A percentile compares a stretch with the other conserved stretches of the same genome.
Conservation (phyloP, 37 sponge, comb jelly and placozoan species). For the Agelas oroides region DNA sequence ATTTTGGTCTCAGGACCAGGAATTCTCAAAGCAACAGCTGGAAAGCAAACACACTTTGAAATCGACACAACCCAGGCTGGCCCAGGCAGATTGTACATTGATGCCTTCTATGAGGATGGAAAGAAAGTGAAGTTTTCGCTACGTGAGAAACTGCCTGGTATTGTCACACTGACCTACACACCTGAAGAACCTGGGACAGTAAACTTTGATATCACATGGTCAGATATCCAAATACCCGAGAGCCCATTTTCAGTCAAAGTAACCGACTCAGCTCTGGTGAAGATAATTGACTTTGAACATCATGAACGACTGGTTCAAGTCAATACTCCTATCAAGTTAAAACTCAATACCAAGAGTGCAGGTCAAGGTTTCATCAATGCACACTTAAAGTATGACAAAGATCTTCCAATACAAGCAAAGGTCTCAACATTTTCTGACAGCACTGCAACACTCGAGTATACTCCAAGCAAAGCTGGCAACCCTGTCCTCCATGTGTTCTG, state of each 20-base stretch:
- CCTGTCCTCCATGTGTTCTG: constrained; percentile 47
- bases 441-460: constrained; percentile 45
- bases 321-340: constrained; percentile 40
- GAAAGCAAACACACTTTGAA: constrained; percentile 54
- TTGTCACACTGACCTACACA: constrained; percentile 53
- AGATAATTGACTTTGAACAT: constrained; percentile 51
- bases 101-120: constrained; percentile 52
- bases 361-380: constrained; percentile 43
- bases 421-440: constrained; percentile 18
- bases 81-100: constrained; percentile 65
- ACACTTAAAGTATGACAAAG: constrained; percentile 39
- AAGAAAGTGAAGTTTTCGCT: constrained; percentile 29
- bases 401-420: constrained; percentile 14
- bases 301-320: constrained; percentile 27
- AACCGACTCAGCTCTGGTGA: constrained; percentile 42
- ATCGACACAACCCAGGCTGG: constrained; percentile 79
- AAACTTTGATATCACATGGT: constrained; percentile 65
- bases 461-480: constrained; percentile 50
- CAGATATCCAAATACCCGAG: constrained; percentile 60
- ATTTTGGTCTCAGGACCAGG: constrained; percentile 69
- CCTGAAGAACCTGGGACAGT: constrained; percentile 38
- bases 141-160: constrained; percentile 8
- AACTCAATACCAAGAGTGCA: constrained; percentile 44
- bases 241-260: constrained; percentile 73
- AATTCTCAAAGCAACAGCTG: constrained; percentile 36